Percentiles rank a stretch among this genome's conserved stretches.
These are phyloP conservation scores for Chiloscyllium punctatum DNA, from an alignment of 2,797 vertebrate species.

Conservation along the genomic window DNA sequence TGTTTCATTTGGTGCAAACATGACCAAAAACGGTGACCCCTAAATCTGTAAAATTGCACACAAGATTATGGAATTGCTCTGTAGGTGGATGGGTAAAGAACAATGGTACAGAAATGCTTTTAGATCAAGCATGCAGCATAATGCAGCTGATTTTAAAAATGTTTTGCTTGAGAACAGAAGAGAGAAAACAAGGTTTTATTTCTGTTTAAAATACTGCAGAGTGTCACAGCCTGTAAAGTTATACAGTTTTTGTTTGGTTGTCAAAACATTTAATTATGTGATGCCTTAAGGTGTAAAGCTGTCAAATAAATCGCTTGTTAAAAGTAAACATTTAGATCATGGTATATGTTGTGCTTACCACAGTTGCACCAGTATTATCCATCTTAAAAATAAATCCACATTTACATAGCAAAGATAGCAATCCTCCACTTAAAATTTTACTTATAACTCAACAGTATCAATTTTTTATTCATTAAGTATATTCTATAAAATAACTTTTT, in stretches of 20 bases:
- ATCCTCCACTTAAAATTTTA: slow-evolving; percentile 51
- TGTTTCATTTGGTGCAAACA: neutral
- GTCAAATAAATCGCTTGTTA: slow-evolving; percentile 71
- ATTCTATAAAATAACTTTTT: slow-evolving; percentile 47
- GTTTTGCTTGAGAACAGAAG: slow-evolving; percentile 35
- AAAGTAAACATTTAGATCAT: slow-evolving; percentile 64
- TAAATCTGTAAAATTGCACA: neutral
- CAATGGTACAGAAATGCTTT: neutral
- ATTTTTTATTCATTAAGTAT: slow-evolving; percentile 41
- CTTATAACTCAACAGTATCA: slow-evolving; percentile 64
- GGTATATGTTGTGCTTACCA: slow-evolving; percentile 58
- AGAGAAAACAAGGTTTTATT: slow-evolving; percentile 46
- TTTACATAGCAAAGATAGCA: slow-evolving; percentile 46
- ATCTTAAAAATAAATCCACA: slow-evolving; percentile 47
- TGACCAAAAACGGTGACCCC: neutral
- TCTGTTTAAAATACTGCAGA: slow-evolving; percentile 56
- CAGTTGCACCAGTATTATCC: slow-evolving; percentile 52
- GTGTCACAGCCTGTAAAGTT: slow-evolving; percentile 65
- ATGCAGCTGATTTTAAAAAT: slow-evolving; percentile 27
- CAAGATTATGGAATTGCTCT: neutral
- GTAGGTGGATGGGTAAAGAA: neutral
- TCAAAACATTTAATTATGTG: slow-evolving; percentile 76
- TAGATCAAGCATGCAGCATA: neutral
- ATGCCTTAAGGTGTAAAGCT: slow-evolving; percentile 72
- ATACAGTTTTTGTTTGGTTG: slow-evolving; percentile 71